Evolutionary conservation across 2,113 vertebrate species (phyloP), one percentile per base, ranked within the genome.

Genomic region (Xiphophorus couchianus): DNA sequence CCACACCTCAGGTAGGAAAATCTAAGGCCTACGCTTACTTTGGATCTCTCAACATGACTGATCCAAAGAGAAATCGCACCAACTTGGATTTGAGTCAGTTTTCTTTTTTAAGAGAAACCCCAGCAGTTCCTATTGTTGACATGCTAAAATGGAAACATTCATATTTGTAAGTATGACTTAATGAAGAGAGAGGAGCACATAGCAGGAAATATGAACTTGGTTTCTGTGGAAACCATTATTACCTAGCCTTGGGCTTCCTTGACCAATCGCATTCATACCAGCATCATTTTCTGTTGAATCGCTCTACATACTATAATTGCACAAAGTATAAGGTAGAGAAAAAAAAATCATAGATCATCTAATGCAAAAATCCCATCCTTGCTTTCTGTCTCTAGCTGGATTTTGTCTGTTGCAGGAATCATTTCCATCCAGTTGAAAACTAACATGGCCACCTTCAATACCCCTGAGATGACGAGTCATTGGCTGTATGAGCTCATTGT

Each of bases 401-500:
- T 25, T 54, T 19, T 2, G 51, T 58, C 22, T 58, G 51, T 58
- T 10, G 51, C 51, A n/a, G 51, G 17, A 58, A 58, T 58, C 22
- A 58, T 58, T 58, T n/a, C 29, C 29, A 30, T 11, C 61, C 6
- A 62, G 10, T 15, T 17, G 14, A 29, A 62, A 62, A 62, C 61
- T 62, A 62, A 17, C 61, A 30, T 28, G 61, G 28, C 61, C 13
- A 62, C 61, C 37, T 62, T 71, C 62, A 54, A 64, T 63, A 71
- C 63, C 28, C 27, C 65, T 28, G 11, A 66, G 42, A 42, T 69
- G 51, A 58, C 51, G 25, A 25, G 33, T 68, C 63, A 69, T 6
- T 25, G 19, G 62, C 28, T 12, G 61, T n/a, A 15, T 28, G 15
- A 69, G 37, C 27, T 71, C 63, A 62, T 44, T 75, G 27, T 77